phyloP scores from a whole-genome alignment of 2,888 invertebrate genomes.

The Polyommatus iphigenia region DNA sequence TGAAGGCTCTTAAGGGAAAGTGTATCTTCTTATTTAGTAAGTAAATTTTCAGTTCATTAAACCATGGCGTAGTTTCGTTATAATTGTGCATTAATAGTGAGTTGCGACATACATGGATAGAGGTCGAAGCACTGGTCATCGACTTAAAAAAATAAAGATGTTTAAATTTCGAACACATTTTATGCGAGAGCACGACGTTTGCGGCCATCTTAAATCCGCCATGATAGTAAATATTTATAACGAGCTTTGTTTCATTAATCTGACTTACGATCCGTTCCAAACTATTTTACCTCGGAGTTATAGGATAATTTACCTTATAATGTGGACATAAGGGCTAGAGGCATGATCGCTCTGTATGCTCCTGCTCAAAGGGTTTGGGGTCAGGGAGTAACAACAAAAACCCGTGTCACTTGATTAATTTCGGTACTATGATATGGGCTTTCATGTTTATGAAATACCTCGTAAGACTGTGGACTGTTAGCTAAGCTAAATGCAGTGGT shows the following conservation, averaged over 20 bases:
- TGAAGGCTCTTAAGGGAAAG: too few species aligned
- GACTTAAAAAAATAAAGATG: neutral
- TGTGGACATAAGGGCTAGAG: neutral
- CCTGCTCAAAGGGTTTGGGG: constrained; percentile 23
- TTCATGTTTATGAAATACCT: constrained; percentile 28
- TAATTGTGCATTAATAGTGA: too few species aligned
- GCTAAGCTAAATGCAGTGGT: neutral
- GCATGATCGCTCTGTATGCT: neutral
- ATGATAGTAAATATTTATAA: constrained; percentile 28
- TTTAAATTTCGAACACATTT: constrained; percentile 6
- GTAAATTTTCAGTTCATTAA: too few species aligned
- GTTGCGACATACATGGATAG: too few species aligned
- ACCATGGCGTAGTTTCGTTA: too few species aligned
- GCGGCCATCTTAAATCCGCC: constrained; percentile 24
- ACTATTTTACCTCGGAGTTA: neutral
- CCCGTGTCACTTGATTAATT: constrained; percentile 30
- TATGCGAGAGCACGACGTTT: neutral
- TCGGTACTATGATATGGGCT: constrained; percentile 19
- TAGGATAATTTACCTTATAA: neutral
- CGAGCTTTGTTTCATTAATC: constrained; percentile 29
- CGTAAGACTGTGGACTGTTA: neutral
- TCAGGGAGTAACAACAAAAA: constrained; percentile 22
- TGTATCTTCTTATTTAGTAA: too few species aligned
- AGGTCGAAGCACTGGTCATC: neutral
- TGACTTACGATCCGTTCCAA: neutral